Conservation (phyloP, 2,797 vertebrate genomes). For the Hemibagrus guttatus region DNA sequence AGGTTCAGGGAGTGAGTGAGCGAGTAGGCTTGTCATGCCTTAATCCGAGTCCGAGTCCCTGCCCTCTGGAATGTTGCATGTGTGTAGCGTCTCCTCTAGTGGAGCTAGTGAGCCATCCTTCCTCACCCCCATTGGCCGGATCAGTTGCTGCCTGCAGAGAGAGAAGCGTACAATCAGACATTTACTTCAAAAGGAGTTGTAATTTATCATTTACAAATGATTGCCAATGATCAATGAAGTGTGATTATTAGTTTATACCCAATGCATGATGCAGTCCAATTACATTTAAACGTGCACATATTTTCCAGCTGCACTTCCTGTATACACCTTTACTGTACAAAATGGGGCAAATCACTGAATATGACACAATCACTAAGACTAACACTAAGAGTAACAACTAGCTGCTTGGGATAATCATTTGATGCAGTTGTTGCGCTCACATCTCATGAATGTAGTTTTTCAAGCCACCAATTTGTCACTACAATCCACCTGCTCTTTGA, state of each 20-base stretch:
- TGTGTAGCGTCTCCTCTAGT: slow-evolving; percentile 84
- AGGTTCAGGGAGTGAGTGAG: background rate
- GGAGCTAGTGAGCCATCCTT: slow-evolving; percentile 92
- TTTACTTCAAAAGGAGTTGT: background rate
- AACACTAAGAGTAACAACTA: background rate
- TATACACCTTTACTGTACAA: background rate
- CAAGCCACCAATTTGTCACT: slow-evolving; percentile 45
- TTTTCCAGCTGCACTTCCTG: background rate
- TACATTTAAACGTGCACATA: background rate
- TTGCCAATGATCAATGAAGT: background rate
- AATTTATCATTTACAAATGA: background rate
- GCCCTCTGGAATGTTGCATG: slow-evolving; percentile 73
- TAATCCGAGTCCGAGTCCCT: slow-evolving; percentile 90
- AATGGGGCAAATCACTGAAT: background rate
- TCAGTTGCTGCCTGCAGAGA: slow-evolving; percentile 88
- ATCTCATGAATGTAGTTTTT: slow-evolving; percentile 40
- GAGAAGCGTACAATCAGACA: slow-evolving; percentile 48
- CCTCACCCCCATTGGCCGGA: slow-evolving; percentile 93
- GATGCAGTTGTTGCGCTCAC: slow-evolving; percentile 26
- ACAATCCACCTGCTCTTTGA: slow-evolving; percentile 53
- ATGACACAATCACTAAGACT: background rate
- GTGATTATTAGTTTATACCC: background rate
- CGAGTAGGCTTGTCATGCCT: slow-evolving; percentile 56
- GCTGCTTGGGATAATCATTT: slow-evolving; percentile 8
- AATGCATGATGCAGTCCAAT: background rate